phyloP scores from a whole-genome alignment of 2,113 vertebrate species.

The Atractosteus spatula region DNA sequence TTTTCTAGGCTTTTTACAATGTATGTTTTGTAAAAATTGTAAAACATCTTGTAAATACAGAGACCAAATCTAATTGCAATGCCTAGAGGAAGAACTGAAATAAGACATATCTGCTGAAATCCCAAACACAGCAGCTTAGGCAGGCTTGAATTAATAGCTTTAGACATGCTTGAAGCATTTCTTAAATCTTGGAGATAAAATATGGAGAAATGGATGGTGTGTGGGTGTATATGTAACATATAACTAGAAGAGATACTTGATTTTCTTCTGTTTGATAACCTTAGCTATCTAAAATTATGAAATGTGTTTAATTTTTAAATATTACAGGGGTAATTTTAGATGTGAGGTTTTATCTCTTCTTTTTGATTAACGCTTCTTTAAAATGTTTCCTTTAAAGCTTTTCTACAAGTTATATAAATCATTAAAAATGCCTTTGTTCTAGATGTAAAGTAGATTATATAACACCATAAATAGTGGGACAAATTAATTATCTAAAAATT shows the following conservation, averaged over 20 bases:
- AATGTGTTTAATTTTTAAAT: slow-evolving; percentile 6
- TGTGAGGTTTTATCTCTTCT: background rate
- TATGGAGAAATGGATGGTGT: background rate
- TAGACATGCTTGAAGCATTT: slow-evolving; percentile 16
- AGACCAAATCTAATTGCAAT: slow-evolving; percentile 13
- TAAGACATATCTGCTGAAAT: slow-evolving; percentile 19
- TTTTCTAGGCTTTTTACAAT: slow-evolving; percentile 5
- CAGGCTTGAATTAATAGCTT: slow-evolving; percentile 16
- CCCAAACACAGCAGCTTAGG: background rate
- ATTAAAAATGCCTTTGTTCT: too few species aligned
- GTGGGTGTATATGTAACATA: background rate
- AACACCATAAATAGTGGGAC: too few species aligned
- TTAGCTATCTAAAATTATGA: background rate
- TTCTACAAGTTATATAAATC: too few species aligned
- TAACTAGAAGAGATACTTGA: slow-evolving; percentile 8
- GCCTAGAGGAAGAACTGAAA: slow-evolving; percentile 11
- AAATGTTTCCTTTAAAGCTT: background rate
- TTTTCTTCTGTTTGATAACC: slow-evolving; percentile 11
- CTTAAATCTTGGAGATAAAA: slow-evolving; percentile 13
- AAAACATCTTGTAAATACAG: slow-evolving; percentile 20
- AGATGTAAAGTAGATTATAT: too few species aligned
- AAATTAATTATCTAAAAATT: too few species aligned
- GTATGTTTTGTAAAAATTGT: slow-evolving; percentile 7
- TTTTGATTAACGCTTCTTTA: background rate
- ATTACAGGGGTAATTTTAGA: slow-evolving; percentile 2